Conservation (phyloP, 2,113 vertebrate species). For the Neotoma lepida region DNA sequence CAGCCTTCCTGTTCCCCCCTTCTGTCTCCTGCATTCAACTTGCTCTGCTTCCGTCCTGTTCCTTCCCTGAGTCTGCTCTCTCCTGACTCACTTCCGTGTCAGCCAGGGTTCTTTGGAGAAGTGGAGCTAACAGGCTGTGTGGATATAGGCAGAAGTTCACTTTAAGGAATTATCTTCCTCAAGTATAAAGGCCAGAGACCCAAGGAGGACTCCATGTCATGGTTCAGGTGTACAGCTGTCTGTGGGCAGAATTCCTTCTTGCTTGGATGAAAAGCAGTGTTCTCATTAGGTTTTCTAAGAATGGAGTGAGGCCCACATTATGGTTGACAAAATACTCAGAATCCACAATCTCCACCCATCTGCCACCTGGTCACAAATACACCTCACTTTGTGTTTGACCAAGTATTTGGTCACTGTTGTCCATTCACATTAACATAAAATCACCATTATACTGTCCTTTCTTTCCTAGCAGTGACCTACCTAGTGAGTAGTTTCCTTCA, state of each 20-base stretch:
- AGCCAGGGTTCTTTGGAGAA: not conserved
- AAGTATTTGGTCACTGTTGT: not conserved
- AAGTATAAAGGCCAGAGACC: not conserved
- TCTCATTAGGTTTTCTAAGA: not conserved
- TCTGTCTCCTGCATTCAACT: not conserved
- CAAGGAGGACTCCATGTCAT: not conserved
- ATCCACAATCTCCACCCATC: not conserved
- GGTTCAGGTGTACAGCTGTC: not conserved
- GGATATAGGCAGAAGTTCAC: not conserved
- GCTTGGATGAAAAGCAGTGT: not conserved
- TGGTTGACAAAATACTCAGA: not conserved
- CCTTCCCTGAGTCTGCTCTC: not conserved
- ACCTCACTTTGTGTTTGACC: not conserved
- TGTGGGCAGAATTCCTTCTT: constrained; percentile 20
- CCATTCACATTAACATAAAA: not conserved
- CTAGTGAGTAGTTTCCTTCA: not conserved
- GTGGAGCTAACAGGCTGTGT: not conserved
- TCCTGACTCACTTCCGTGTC: not conserved
- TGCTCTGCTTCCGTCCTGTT: not conserved
- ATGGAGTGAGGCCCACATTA: not conserved
- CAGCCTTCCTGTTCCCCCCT: not conserved
- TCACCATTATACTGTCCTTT: not conserved
- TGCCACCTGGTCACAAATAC: not conserved
- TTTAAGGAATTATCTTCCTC: not conserved
- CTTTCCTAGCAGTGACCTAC: not conserved